These are phyloP conservation scores for Melanogrammus aeglefinus DNA, from an alignment of 2,797 vertebrate genomes.

Conservation along the genomic window DNA sequence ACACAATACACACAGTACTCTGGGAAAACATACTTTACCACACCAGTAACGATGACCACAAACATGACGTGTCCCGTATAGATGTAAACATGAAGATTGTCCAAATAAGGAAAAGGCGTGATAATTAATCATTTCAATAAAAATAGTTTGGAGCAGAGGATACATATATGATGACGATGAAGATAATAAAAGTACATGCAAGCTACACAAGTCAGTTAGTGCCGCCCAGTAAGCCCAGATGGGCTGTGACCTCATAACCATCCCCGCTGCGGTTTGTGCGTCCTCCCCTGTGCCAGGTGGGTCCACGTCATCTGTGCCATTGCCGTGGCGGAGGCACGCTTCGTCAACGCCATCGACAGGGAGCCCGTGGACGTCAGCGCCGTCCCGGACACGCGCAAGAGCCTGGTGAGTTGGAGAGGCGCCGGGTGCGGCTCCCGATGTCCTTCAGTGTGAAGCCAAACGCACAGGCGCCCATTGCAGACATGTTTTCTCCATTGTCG, in stretches of 20 bases:
- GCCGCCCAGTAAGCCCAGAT: not conserved
- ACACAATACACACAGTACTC: not conserved
- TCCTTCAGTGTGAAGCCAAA: not conserved
- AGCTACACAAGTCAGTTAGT: not conserved
- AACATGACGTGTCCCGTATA: not conserved
- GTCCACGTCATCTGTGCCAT: conserved; percentile 95
- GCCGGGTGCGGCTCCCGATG: not conserved
- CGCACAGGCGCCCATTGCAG: no score
- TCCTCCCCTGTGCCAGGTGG: conserved; percentile 78
- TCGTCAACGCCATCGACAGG: conserved; percentile 83
- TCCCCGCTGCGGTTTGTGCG: not conserved
- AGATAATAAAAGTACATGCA: not conserved
- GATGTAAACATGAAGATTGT: not conserved
- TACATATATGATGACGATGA: no score
- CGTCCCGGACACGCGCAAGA: conserved; percentile 90
- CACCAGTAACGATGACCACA: not conserved
- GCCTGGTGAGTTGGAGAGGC: conserved; percentile 77
- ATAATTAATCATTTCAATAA: not conserved
- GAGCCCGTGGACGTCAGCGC: conserved; percentile 88
- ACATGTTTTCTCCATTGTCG: no score
- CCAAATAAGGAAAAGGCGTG: not conserved
- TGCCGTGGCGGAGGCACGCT: conserved; percentile 88
- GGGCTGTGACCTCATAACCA: not conserved
- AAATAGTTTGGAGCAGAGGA: not conserved
- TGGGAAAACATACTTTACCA: not conserved